Evolutionary conservation across 2,888 invertebrate genomes (phyloP), one percentile per base, ranked within the genome.

Genomic region (Drosophila infuscata): DNA sequence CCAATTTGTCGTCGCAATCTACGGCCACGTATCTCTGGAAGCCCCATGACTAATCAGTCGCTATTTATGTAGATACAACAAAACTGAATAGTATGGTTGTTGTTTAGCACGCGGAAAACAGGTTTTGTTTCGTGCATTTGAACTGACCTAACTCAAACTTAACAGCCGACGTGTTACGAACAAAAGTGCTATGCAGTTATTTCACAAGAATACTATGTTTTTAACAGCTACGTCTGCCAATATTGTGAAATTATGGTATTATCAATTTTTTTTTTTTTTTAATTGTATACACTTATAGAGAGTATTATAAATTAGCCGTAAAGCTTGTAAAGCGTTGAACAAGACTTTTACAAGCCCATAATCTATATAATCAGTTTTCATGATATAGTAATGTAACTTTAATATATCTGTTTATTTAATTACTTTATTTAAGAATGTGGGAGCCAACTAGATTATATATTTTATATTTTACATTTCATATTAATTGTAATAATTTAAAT

Each of bases 1-100:
- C 30, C 11, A 56, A 56, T 51, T 35, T 43, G 41, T 60, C 57
- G 53, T 15, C 5, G 54, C 49, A 30, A 41, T 43, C 56, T 30
- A 41, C 60, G 30, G 78, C 78, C 78, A 86, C 89, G 83, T 88
- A 46, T 48, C 56, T n/a, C 6, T 57, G 15, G 30, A n/a, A 15
- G n/a, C 29, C 12, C n/a, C 25, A 74, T 84, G 85, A 79, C 62
- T 82, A 88, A 88, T 71, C 56, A 60, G 11, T 12, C 20, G 58
- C 17, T 56, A 17, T 56, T 46, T 36, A 15, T 54, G 6, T 17
- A 33, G 52, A 57, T 32, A 9, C 41, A 5, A 7, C 5, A 15
- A 54, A 64, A 20, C 29, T 8, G 8, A 25, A 32, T 9, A 17
- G 1, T 15, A 3, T 30, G 48, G 7, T 32, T 15, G 41, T 15